Evolutionary conservation across 1,140 invertebrate species (phyloP), one percentile per base, ranked within the genome.

Genomic region (Drosophila murphyi): DNA sequence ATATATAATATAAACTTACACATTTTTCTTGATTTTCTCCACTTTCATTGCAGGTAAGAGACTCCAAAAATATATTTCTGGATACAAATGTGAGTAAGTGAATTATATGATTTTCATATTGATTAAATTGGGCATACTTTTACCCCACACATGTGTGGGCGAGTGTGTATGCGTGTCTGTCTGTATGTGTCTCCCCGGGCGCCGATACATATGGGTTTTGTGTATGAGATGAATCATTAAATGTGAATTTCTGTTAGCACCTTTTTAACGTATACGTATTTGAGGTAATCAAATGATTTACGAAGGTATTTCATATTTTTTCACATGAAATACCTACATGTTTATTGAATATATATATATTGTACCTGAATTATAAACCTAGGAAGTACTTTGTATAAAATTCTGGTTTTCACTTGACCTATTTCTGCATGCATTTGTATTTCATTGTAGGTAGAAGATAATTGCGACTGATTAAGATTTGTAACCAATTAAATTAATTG

Each of bases 51-150:
- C 82, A 85, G 82, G 81, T 80, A 83, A 83, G 69, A 85, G 57
- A 68, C 72, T 69, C 5, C 55, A 59, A 3, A 41, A 1, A 74
- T 65, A 72, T 76, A 71, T 74, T 77, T 85, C 76, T 70, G 81
- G 76, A 78, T 76, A 75, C 56, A 80, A 83, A 85, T 80, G 77
- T 72, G 71, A 77, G 81, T 85, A 85, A 85, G 81, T 85, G 81
- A 85, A 85, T 74, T 80, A 77, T 75, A 85, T 65, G 81, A 85
- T 85, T 86, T 86, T 77, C 70, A 74, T 85, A 85, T 77, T 86
- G 78, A 85, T 85, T 85, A 85, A 86, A 85, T 85, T 85, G 64
- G 69, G 64, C 56, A 80, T 63, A 80, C 72, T 59, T 69, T 74
- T 60, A 51, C 45, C 65, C 34, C 35, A 3, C 12, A 43, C 8